Evolutionary conservation across 2,888 invertebrate species (phyloP), one percentile per base, ranked within the genome.

Genomic region (Leptothorax acervorum): DNA sequence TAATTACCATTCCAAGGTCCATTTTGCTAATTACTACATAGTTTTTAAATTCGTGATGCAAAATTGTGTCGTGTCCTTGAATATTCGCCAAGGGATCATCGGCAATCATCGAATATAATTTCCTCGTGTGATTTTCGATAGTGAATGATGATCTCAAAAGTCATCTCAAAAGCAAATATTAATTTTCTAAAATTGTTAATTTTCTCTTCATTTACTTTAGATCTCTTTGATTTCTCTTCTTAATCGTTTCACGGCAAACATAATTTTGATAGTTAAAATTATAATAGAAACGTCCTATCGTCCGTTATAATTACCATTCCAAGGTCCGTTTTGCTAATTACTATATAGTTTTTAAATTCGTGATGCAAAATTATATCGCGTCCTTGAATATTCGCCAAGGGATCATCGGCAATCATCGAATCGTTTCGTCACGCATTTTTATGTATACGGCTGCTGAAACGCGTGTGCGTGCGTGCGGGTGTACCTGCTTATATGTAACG

Each of bases 401-500:
- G 42, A 82, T 63, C 55, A 57, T 68, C 74, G 48, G 39, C 48
- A 71, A 63, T 68, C 60, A 57, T 28, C 48, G 55, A 55, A 62
- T 73, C 48, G 75, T 57, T 68, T 71, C 45, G n/a, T 63, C 85
- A 84, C 87, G 82, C 84, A 63, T 83, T 31, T 51, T 39, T 55
- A 85, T 45, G 87, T 91, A 87, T 90, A 90, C 86, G 86, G 70
- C 81, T 76, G 53, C 66, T 70, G n/a, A 73, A 18, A 76, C 75
- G 81, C 42, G 76, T 83, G 83, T 88, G 83, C 83, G 75, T 85
- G 85, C 84, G 76, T 86, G 78, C 60, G 71, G 55, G 71, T 83
- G 84, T 88, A 86, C 71, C 71, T 84, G 71, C 79, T 83, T 68
- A 74, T 85, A 86, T 83, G 85, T 86, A 90, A 91, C 87, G 90